These are phyloP conservation scores for Timema cristinae DNA, from an alignment of 2,888 invertebrate genomes.

Conservation along the genomic window DNA sequence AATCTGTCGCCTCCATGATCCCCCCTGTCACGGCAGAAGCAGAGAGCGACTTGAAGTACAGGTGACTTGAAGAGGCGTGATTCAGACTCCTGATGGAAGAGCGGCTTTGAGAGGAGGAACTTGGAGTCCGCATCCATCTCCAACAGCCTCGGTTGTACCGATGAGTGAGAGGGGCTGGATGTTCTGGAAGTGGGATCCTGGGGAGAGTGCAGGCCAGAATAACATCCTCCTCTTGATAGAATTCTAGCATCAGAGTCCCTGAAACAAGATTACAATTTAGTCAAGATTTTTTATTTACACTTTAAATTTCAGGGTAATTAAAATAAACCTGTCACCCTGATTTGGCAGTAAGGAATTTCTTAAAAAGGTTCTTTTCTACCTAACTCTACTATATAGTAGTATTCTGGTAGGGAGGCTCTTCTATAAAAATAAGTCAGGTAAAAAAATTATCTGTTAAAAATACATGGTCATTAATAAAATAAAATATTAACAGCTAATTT, in stretches of 20 bases:
- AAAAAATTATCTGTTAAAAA: no score
- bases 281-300: no score
- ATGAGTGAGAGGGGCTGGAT: neutral
- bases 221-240: slow-evolving; percentile 59
- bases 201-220: slow-evolving; percentile 60
- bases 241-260: slow-evolving; percentile 57
- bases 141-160: slow-evolving; percentile 45
- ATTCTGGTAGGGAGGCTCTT: no score
- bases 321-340: no score
- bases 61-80: slow-evolving; percentile 61
- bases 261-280: slow-evolving; percentile 31
- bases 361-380: no score
- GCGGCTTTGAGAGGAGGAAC: slow-evolving; percentile 55
- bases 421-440: no score
- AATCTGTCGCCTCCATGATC: slow-evolving; percentile 44
- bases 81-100: slow-evolving; percentile 59
- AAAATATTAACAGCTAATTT: no score
- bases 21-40: slow-evolving; percentile 55
- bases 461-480: no score
- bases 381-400: no score
- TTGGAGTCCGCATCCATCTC: slow-evolving; percentile 52
- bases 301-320: no score
- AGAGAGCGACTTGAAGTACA: slow-evolving; percentile 59
- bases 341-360: no score
- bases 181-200: slow-evolving; percentile 44